Evolutionary conservation across 2,797 vertebrate species (phyloP), one percentile per base, ranked within the genome.

Genomic region (Hippoglossus hippoglossus): DNA sequence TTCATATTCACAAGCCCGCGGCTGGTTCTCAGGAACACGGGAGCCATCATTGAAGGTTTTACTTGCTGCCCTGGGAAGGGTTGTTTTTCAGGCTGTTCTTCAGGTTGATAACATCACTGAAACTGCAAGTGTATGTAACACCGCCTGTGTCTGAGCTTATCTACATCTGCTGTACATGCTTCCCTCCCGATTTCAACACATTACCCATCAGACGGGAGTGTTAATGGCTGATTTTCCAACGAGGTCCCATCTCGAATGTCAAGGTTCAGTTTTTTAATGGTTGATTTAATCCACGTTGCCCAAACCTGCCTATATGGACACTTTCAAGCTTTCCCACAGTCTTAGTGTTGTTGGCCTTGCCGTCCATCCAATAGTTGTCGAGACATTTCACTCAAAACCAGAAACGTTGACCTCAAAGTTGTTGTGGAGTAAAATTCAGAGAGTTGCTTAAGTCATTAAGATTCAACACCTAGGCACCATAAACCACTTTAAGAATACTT

Each of bases 21-120:
- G 90, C 84, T 39, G 67, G 70, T 93, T 93, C 91, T 87, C 90
- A 90, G 67, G 78, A 51, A 16, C 63, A 59, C 52, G 22, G 31
- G 61, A 70, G 73, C 79, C 47, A 25, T 75, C 68, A 24, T 36
- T 82, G 67, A 71, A 49, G 70, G 28, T 62, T 72, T 66, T 59
- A 73, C 79, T 83, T 60, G 52, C 73, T 67, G 49, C 22, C 12
- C 5, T 28, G 46, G 67, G 52, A 55, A 25, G 65, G 19, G 73
- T 54, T 41, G 66, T 83, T 89, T 86, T 80, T 82, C 75, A 60
- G 63, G 68, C 67, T 44, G 46, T 58, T 82, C 26, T 59, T 31
- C 41, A 54, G 57, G 71, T 81, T 80, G 94, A 95, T 95, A 90
- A 2, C 60, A 93, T 94, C 93, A 77, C 58, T 78, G 77, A 84